Evolutionary conservation across 1,140 invertebrate species (phyloP).

Genomic region (Branchinecta lindahli): DNA sequence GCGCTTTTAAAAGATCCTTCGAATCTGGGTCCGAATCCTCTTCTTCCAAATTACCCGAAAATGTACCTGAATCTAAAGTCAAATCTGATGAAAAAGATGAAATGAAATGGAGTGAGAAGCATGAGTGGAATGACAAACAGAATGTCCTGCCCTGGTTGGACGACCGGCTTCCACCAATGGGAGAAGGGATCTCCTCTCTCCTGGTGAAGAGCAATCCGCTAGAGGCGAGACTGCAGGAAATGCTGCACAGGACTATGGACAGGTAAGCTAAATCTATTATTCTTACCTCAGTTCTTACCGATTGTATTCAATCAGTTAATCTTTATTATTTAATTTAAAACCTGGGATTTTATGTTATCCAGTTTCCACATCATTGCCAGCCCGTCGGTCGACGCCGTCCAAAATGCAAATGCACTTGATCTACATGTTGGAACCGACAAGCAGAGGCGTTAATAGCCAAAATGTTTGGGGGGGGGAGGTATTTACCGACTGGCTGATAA

Average conservation of each 20-base stretch:
- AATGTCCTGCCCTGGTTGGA: neutral
- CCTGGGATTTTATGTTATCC: too few species aligned
- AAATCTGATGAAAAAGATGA: slow-evolving; percentile 6
- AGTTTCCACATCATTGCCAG: too few species aligned
- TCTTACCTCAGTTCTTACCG: too few species aligned
- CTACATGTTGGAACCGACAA: too few species aligned
- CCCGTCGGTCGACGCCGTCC: too few species aligned
- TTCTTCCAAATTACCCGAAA: neutral
- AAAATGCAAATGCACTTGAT: too few species aligned
- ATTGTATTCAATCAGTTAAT: too few species aligned
- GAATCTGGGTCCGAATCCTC: neutral
- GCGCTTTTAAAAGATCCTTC: neutral
- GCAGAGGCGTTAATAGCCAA: too few species aligned
- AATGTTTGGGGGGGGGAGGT: too few species aligned
- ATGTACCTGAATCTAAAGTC: neutral
- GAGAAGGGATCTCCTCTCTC: slow-evolving; percentile 37
- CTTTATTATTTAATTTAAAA: too few species aligned
- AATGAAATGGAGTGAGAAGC: neutral
- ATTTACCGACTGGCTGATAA: too few species aligned
- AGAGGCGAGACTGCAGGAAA: slow-evolving; percentile 77
- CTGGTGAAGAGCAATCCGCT: slow-evolving; percentile 81
- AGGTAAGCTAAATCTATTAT: slow-evolving; percentile 29
- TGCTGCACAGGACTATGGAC: slow-evolving; percentile 81
- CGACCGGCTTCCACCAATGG: neutral
- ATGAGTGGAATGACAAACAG: neutral